Evolutionary conservation across 2,113 vertebrate genomes (phyloP).

Genomic region (Dascyllus trimaculatus): DNA sequence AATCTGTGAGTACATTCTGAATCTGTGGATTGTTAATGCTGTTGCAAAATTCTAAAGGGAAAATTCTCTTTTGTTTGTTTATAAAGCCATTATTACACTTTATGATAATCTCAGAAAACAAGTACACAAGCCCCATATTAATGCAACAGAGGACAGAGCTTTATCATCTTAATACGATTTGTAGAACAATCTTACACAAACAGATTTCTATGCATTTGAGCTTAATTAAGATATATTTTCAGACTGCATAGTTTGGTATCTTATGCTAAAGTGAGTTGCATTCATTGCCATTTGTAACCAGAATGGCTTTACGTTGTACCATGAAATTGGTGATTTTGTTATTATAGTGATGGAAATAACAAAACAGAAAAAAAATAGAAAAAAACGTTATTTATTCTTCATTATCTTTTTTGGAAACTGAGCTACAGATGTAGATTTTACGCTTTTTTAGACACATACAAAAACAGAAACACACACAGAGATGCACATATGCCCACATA

Average conservation of each 20-base stretch:
- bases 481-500: no score
- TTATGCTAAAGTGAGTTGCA: neutral
- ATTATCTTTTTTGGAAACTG: no score
- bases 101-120: conserved; percentile 11
- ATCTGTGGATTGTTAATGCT: conserved; percentile 3
- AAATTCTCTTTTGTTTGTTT: neutral
- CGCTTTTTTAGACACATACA: no score
- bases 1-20: neutral
- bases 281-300: conserved; percentile 1
- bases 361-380: neutral
- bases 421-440: no score
- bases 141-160: neutral
- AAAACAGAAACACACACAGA: no score
- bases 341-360: neutral
- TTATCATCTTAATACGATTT: neutral
- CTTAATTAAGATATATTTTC: conserved; percentile 14
- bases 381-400: neutral
- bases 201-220: neutral
- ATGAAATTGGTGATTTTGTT: neutral
- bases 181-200: conserved; percentile 12
- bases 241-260: neutral
- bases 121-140: conserved; percentile 1
- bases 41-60: neutral
- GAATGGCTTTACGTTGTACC: neutral
- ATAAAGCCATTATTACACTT: neutral